Base-by-base conservation (phyloP, 2,113 vertebrate genomes). In the Ursus arctos region DNA sequence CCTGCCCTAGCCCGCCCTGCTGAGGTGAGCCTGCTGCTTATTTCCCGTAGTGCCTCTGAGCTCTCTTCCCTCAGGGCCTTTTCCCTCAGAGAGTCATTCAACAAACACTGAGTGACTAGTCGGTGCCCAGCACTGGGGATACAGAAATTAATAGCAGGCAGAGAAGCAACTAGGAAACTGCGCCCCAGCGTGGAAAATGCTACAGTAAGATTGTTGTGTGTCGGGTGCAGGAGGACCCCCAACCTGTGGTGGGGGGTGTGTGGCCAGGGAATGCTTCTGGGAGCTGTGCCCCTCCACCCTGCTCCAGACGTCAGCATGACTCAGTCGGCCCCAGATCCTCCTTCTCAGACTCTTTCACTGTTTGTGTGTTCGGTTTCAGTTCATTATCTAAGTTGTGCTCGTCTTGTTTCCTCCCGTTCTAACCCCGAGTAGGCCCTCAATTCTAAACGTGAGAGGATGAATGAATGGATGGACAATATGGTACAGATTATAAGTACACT, bases 1-100 rank as follows among this genome's bases (percentile, higher is more conserved):
- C 7, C 24, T 4, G 6, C 28, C 36, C 14, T 12, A 13, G 31
- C 10, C 24, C 36, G 2, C 2, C 2, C 47, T 3, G 22, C 81
- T 43, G 47, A 57, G 24, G 21, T 47, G n/a, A 91, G 26, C 26
- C 59, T 72, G 26, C 63, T 69, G 33, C 33, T 61, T 55, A 4
- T 40, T 59, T 53, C n/a, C 67, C 59, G 81, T 16, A 63, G 28
- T 18, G 67, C 28, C 21, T 57, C n/a, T 71, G 31, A 15, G n/a
- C 59, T 65, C 43, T 47, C 13, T 31, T 1, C 18, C 15, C 13
- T 5, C 14, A 24, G 28, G 49, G 19, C 18, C 19, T 33, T 65
- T 94, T 51, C 31, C 24, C 55, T 93, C 22, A 69, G 69, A 63
- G 95, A 77, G 74, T 86, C 92, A 81, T n/a, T 93, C 55, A 69